These are phyloP conservation scores for Oreochromis spilurus DNA, from an alignment of 2,113 vertebrate genomes.

Conservation along the genomic window DNA sequence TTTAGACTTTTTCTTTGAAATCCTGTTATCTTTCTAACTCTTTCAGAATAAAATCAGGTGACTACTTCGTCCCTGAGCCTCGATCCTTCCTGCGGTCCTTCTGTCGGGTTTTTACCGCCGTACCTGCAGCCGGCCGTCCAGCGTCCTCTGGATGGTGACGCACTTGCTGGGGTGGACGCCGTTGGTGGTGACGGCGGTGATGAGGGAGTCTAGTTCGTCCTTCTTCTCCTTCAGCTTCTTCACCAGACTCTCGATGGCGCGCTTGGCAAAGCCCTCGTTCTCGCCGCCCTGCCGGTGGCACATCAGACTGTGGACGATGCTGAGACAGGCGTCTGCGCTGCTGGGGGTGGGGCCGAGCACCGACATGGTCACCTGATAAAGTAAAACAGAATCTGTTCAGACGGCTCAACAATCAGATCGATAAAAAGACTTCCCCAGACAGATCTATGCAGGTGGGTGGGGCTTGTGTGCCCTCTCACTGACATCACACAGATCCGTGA, in stretches of 20 bases:
- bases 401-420: neutral
- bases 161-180: slow-evolving; percentile 81
- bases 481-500: neutral
- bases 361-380: slow-evolving; percentile 55
- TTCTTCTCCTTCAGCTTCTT: slow-evolving; percentile 80
- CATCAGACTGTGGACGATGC: slow-evolving; percentile 84
- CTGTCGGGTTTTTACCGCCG: neutral
- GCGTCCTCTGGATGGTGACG: slow-evolving; percentile 84
- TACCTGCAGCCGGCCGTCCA: slow-evolving; percentile 83
- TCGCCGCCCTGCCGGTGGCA: slow-evolving; percentile 83
- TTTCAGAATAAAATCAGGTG: neutral
- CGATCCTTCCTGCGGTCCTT: neutral
- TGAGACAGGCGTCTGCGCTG: slow-evolving; percentile 69
- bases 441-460: neutral
- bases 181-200: slow-evolving; percentile 79
- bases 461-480: neutral
- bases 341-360: slow-evolving; percentile 39
- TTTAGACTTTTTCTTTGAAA: neutral
- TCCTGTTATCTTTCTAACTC: neutral
- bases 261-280: slow-evolving; percentile 79
- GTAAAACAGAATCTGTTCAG: neutral
- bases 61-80: neutral
- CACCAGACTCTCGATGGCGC: slow-evolving; percentile 82
- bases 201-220: slow-evolving; percentile 82
- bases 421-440: neutral